These are phyloP conservation scores for Achlya flavicornis DNA, from an alignment of 2,888 invertebrate species.

Conservation along the genomic window DNA sequence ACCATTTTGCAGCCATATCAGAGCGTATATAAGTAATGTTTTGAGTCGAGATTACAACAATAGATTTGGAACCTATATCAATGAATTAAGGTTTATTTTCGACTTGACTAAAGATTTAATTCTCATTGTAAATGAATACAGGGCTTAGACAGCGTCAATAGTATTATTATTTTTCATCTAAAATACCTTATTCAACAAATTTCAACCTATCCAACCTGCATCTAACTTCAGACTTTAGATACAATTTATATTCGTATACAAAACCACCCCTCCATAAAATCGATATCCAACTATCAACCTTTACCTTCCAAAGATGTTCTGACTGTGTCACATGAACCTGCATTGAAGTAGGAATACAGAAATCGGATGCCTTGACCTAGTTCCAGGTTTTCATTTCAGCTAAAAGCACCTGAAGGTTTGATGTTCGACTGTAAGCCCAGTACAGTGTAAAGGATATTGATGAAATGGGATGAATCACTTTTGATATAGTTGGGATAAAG, in stretches of 20 bases:
- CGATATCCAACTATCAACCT: background rate
- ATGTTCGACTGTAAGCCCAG: background rate
- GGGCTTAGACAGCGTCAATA: too few relatives aligned
- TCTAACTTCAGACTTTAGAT: background rate
- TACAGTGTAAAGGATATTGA: background rate
- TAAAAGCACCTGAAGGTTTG: conserved; percentile 1
- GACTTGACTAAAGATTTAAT: too few relatives aligned
- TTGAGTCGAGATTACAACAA: too few relatives aligned
- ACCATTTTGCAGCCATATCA: too few relatives aligned
- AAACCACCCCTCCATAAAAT: background rate
- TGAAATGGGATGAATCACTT: background rate
- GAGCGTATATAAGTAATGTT: too few relatives aligned
- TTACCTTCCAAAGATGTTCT: background rate
- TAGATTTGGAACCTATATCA: too few relatives aligned
- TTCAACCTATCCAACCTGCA: background rate
- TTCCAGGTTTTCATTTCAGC: background rate
- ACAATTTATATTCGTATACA: background rate
- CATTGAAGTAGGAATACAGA: conserved; percentile 1
- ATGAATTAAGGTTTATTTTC: too few relatives aligned
- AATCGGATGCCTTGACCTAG: conserved; percentile 6
- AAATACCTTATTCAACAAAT: background rate
- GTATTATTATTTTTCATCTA: background rate
- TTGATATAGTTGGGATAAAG: background rate
- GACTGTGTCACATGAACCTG: background rate
- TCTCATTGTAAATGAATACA: too few relatives aligned